These are phyloP conservation scores for Bathynomus jamesi DNA, from an alignment of 1,140 invertebrate species.

Conservation along the genomic window DNA sequence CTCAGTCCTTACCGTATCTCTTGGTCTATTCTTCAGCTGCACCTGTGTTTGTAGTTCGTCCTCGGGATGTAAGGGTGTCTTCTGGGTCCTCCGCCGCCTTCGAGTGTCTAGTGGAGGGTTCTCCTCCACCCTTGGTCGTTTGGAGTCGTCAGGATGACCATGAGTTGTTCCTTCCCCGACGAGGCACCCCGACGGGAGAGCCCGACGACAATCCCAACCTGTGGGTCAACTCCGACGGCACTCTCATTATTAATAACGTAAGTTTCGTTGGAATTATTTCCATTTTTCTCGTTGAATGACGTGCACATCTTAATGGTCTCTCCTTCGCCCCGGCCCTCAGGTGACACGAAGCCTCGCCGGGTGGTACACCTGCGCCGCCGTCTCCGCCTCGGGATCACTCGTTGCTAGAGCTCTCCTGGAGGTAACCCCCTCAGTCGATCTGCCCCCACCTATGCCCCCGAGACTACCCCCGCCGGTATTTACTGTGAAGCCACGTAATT, in stretches of 20 bases:
- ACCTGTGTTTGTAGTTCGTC: conserved; percentile 35
- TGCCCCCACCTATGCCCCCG: conserved; percentile 57
- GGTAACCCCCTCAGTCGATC: conserved; percentile 52
- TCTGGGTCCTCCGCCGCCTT: conserved; percentile 72
- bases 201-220: conserved; percentile 29
- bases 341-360: conserved; percentile 61
- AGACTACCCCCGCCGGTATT: conserved; percentile 80
- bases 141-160: conserved; percentile 82
- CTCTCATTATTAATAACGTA: conserved; percentile 31
- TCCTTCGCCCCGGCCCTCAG: too few relatives aligned
- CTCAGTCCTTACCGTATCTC: too few relatives aligned
- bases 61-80: conserved; percentile 23
- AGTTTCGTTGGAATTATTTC: background rate
- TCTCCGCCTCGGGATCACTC: conserved; percentile 73
- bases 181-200: conserved; percentile 24
- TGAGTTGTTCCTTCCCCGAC: conserved; percentile 41
- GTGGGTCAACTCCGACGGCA: conserved; percentile 34
- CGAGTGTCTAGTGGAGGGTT: conserved; percentile 81
- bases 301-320: too few relatives aligned
- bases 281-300: too few relatives aligned
- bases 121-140: conserved; percentile 76
- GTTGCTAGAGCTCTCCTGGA: conserved; percentile 69
- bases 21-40: too few relatives aligned
- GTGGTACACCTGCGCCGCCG: conserved; percentile 76
- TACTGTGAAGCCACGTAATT: conserved; percentile 76